These are phyloP conservation scores for Oriolus oriolus DNA, from an alignment of 2,113 vertebrate species.

Conservation along the genomic window DNA sequence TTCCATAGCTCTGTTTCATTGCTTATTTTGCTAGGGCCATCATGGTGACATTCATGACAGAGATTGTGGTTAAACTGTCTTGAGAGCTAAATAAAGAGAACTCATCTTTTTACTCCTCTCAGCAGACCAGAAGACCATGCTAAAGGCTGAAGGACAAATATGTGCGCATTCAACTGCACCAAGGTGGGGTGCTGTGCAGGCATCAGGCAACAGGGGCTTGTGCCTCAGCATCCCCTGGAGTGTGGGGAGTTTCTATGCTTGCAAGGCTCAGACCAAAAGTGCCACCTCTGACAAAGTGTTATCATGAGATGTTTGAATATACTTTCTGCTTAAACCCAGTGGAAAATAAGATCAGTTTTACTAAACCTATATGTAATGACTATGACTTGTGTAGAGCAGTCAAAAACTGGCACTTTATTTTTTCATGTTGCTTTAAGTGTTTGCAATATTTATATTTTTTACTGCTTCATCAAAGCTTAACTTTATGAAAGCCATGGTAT, in stretches of 20 bases:
- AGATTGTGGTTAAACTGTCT: background rate
- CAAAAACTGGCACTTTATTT: background rate
- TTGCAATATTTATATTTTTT: background rate
- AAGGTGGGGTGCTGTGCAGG: background rate
- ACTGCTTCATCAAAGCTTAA: background rate
- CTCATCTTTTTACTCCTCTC: background rate
- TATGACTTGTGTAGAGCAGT: background rate
- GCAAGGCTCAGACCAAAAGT: fast-evolving
- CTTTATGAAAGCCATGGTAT: background rate
- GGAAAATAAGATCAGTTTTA: background rate
- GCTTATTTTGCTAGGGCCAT: background rate
- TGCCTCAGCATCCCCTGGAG: background rate
- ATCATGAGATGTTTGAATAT: background rate
- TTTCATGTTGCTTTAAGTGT: background rate
- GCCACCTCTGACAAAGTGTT: background rate
- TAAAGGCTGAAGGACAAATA: background rate
- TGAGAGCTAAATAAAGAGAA: background rate
- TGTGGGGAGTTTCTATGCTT: background rate
- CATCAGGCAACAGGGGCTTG: background rate
- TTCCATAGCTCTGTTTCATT: fast-evolving
- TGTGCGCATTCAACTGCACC: background rate
- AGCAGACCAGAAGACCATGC: background rate
- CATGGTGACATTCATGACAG: background rate
- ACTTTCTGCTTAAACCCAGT: background rate
- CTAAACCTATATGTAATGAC: background rate